Percentiles rank a stretch among this genome's conserved stretches.
Conservation (phyloP, 2,113 vertebrate species). For the Planiliza haematocheilus region DNA sequence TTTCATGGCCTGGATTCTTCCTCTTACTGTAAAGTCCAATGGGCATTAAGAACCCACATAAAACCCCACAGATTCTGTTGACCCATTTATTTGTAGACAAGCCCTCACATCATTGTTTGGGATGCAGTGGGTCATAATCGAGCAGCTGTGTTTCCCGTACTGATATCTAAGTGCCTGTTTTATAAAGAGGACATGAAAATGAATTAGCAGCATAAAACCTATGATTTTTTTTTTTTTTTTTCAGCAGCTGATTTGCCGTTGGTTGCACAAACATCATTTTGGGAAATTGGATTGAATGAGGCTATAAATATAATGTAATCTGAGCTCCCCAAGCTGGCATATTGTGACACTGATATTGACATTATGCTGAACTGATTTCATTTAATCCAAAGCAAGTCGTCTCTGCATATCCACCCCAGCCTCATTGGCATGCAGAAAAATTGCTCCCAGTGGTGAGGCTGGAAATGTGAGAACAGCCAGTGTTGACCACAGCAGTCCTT, state of each 20-base stretch:
- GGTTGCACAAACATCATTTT: constrained; percentile 29
- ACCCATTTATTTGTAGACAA: constrained; percentile 35
- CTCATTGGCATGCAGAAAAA: constrained; percentile 14
- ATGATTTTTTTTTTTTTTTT: not conserved
- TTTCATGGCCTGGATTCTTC: constrained; percentile 42
- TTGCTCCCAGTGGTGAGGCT: constrained; percentile 19
- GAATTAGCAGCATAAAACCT: not conserved
- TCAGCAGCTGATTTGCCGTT: constrained; percentile 30
- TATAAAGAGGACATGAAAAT: constrained; percentile 16
- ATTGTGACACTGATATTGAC: constrained; percentile 43
- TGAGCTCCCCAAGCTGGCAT: constrained; percentile 31
- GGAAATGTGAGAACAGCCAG: constrained; percentile 32
- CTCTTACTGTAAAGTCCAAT: constrained; percentile 17
- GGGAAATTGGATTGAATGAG: constrained; percentile 36
- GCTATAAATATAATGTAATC: constrained; percentile 52
- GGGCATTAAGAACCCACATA: constrained; percentile 11
- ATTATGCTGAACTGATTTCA: constrained; percentile 53
- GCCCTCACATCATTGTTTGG: constrained; percentile 7
- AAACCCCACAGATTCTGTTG: constrained; percentile 25
- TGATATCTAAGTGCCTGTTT: constrained; percentile 8
- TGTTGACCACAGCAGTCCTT: constrained; percentile 39
- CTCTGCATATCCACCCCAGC: constrained; percentile 23
- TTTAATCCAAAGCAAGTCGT: constrained; percentile 37
- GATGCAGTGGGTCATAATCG: not conserved
- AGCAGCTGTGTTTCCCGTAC: not conserved